These are phyloP conservation scores for Mythimna ferrago DNA, from an alignment of 2,888 invertebrate species.

Conservation along the genomic window DNA sequence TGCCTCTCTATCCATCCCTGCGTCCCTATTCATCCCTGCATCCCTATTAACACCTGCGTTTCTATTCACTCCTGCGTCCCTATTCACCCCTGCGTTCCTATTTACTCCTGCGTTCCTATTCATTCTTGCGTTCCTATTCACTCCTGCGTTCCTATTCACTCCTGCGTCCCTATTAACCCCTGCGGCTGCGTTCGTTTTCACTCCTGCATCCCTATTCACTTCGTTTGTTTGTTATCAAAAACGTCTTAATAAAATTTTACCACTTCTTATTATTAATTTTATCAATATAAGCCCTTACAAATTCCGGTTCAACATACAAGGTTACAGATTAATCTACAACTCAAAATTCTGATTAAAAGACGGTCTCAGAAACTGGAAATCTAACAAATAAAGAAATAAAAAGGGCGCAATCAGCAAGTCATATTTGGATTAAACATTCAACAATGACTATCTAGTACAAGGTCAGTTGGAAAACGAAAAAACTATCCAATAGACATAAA, in stretches of 20 bases:
- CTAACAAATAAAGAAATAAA: not conserved
- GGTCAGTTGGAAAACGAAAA: slow-evolving; percentile 29
- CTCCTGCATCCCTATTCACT: too few relatives aligned
- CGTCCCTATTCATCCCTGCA: too few relatives aligned
- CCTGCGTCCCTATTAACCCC: too few relatives aligned
- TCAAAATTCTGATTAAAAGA: not conserved
- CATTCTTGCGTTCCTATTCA: too few relatives aligned
- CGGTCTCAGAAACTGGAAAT: not conserved
- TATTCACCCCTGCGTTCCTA: too few relatives aligned
- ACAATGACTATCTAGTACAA: slow-evolving; percentile 28
- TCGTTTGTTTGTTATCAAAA: too few relatives aligned
- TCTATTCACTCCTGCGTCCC: too few relatives aligned
- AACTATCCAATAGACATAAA: slow-evolving; percentile 18
- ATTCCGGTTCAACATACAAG: not conserved
- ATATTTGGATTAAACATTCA: slow-evolving; percentile 18
- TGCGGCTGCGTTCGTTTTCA: too few relatives aligned
- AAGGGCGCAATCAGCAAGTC: slow-evolving; percentile 10
- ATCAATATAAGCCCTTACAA: not conserved
- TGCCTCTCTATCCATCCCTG: too few relatives aligned
- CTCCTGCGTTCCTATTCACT: too few relatives aligned
- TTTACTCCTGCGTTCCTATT: too few relatives aligned
- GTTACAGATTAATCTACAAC: not conserved
- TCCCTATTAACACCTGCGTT: too few relatives aligned
- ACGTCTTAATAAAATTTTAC: not conserved
- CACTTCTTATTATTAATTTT: not conserved